These are phyloP conservation scores for Ara ararauna DNA, from an alignment of 2,797 vertebrate genomes.

Conservation along the genomic window DNA sequence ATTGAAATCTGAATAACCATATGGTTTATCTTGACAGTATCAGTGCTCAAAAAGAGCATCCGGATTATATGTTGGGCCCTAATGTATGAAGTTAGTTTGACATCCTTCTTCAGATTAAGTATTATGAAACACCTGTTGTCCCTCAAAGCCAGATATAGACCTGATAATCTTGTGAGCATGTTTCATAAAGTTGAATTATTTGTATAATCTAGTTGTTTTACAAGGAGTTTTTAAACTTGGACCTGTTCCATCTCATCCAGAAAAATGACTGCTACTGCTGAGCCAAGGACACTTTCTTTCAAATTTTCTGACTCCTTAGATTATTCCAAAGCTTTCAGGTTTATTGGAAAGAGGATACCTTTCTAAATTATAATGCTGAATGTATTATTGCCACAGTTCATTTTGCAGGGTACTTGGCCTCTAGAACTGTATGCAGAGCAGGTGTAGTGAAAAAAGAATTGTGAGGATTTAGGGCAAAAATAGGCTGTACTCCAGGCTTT, in stretches of 20 bases:
- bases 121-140: background rate
- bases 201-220: background rate
- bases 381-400: background rate
- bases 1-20: background rate
- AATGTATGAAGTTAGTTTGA: background rate
- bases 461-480: background rate
- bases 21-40: background rate
- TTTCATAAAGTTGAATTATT: conserved; percentile 1
- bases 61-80: background rate
- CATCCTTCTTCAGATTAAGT: background rate
- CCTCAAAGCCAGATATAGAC: background rate
- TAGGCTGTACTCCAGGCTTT: background rate
- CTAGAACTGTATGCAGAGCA: background rate
- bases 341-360: background rate
- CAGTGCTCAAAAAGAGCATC: background rate
- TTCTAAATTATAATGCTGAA: background rate
- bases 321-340: conserved; percentile 1
- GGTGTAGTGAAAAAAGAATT: background rate
- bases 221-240: background rate
- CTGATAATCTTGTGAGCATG: background rate
- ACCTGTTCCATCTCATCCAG: background rate
- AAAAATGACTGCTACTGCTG: too few species aligned
- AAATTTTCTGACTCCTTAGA: background rate
- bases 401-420: background rate
- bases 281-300: background rate